phyloP scores from a whole-genome alignment of 64 coral and sea anemone genomes.

The Porites australiensis region DNA sequence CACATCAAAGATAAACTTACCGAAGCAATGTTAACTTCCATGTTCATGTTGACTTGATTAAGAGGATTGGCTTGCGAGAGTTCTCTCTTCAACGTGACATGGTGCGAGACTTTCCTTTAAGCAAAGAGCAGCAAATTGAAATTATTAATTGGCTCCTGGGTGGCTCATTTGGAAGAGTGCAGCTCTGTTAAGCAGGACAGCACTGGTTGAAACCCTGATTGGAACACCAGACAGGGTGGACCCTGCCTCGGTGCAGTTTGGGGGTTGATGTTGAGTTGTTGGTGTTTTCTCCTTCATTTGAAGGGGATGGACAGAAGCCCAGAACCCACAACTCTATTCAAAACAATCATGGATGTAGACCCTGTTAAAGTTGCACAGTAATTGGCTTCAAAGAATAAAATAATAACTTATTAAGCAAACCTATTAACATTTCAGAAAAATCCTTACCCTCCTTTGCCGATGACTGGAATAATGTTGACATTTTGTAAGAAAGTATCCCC shows the following conservation, averaged over 20 bases:
- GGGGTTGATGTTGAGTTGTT: too few relatives aligned
- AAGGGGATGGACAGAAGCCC: too few relatives aligned
- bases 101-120: slow-evolving; percentile 91
- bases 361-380: too few relatives aligned
- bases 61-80: slow-evolving; percentile 82
- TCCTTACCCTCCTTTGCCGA: slow-evolving; percentile 94
- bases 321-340: too few relatives aligned
- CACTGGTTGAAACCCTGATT: too few relatives aligned
- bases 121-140: background rate
- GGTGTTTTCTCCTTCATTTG: too few relatives aligned
- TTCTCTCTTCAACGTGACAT: slow-evolving; percentile 96
- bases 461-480: slow-evolving; percentile 95
- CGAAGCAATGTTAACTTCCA: slow-evolving; percentile 94
- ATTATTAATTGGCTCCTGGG: too few relatives aligned
- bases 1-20: slow-evolving; percentile 39
- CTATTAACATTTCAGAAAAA: background rate
- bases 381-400: background rate
- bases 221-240: too few relatives aligned
- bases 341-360: too few relatives aligned
- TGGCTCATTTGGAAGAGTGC: too few relatives aligned
- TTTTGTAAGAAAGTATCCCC: slow-evolving; percentile 90
- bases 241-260: too few relatives aligned
- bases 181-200: too few relatives aligned
- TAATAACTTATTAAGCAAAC: background rate
- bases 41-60: slow-evolving; percentile 95